Evolutionary conservation across 2,888 invertebrate genomes (phyloP).

Genomic region (Cataglyphis livida): DNA sequence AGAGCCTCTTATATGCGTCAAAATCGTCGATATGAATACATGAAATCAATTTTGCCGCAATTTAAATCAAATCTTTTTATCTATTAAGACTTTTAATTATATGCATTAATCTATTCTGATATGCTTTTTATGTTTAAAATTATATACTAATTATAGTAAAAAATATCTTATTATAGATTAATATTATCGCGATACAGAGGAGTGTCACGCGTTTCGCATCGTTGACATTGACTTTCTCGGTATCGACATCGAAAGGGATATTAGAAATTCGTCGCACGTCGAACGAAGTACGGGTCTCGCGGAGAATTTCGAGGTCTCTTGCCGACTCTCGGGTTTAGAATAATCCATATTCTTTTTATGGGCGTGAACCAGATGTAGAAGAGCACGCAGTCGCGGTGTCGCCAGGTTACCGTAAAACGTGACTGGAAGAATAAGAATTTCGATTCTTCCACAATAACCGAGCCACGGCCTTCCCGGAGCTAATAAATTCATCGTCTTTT

Average conservation of each 20-base stretch:
- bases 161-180: constrained; percentile 1
- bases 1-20: background rate
- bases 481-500: constrained; percentile 36
- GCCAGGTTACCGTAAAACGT: constrained; percentile 72
- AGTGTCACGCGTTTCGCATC: background rate
- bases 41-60: background rate
- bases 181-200: background rate
- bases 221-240: constrained; percentile 28
- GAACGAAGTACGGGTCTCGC: constrained; percentile 56
- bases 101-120: background rate
- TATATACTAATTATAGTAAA: background rate
- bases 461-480: background rate
- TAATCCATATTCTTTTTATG: constrained; percentile 75
- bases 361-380: constrained; percentile 73
- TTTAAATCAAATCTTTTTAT: constrained; percentile 1
- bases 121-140: background rate
- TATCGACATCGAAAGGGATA: constrained; percentile 19
- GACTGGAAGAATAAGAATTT: constrained; percentile 72
- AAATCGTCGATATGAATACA: background rate
- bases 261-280: constrained; percentile 71
- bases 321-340: constrained; percentile 69
- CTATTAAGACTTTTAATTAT: constrained; percentile 14
- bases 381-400: constrained; percentile 62
- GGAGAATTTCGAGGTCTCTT: constrained; percentile 67
- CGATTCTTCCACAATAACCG: constrained; percentile 42